These are phyloP conservation scores for Cephalopachus bancanus DNA, from an alignment of 2,797 vertebrate genomes.

Conservation along the genomic window DNA sequence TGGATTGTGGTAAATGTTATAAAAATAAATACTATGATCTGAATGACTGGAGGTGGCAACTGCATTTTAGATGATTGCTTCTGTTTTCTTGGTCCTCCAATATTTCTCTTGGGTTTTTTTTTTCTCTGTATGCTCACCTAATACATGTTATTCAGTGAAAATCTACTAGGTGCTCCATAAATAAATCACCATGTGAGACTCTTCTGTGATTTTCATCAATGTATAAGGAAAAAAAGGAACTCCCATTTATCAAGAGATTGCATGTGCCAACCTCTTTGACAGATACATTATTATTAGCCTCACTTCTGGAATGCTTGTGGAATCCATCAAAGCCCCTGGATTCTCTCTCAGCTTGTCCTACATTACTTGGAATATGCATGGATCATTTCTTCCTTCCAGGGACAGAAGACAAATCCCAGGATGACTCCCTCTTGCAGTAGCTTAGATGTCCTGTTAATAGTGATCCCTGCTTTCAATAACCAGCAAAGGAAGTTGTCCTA, in stretches of 20 bases:
- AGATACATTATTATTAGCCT: not conserved
- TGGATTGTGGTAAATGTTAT: not conserved
- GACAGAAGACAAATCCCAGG: not conserved
- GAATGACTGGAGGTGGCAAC: not conserved
- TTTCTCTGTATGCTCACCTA: not conserved
- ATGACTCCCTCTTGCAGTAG: not conserved
- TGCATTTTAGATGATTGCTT: conserved; percentile 3
- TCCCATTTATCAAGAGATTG: not conserved
- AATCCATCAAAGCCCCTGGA: not conserved
- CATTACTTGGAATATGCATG: not conserved
- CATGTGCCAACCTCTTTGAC: not conserved
- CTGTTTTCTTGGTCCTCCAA: not conserved
- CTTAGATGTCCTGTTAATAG: not conserved
- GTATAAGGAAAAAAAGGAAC: not conserved
- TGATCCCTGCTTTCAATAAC: not conserved
- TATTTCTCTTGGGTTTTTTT: conserved; percentile 38
- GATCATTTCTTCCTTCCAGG: not conserved
- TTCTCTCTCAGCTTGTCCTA: not conserved
- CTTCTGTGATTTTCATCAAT: conserved; percentile 4
- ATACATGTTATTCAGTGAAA: not conserved
- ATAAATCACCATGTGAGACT: not conserved
- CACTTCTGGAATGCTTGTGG: not conserved
- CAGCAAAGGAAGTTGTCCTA: not conserved
- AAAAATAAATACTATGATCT: not conserved
- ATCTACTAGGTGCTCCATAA: not conserved